A percentile compares a stretch with the other conserved stretches of the same genome.
These are phyloP conservation scores for Sesamia nonagrioides DNA, from an alignment of 1,140 invertebrate species.

Conservation along the genomic window DNA sequence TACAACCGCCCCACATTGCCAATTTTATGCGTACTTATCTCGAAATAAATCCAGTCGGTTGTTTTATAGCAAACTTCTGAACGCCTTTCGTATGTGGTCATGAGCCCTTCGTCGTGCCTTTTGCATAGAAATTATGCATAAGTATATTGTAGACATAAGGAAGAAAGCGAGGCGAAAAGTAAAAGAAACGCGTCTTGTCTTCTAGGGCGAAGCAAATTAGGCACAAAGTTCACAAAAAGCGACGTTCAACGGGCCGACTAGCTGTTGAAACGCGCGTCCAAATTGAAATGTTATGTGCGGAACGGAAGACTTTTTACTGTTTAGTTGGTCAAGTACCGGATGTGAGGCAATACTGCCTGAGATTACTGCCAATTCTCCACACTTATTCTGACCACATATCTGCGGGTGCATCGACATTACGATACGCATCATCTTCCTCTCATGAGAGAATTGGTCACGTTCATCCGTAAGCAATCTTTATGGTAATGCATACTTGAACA, in stretches of 20 bases:
- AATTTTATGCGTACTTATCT: conserved; percentile 30
- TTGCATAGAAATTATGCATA: conserved; percentile 16
- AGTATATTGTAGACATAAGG: conserved; percentile 29
- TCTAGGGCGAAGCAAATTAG: conserved; percentile 75
- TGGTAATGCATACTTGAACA: conserved; percentile 42
- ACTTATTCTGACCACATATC: conserved; percentile 53
- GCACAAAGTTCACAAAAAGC: conserved; percentile 80
- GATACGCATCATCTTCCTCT: conserved; percentile 55
- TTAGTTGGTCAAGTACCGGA: conserved; percentile 78
- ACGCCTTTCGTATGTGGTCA: background rate
- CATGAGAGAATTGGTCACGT: conserved; percentile 58
- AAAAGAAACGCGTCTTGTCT: conserved; percentile 53
- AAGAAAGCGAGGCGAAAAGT: conserved; percentile 49
- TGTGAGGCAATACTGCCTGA: conserved; percentile 65
- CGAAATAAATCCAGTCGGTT: conserved; percentile 19
- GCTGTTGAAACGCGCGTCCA: conserved; percentile 59
- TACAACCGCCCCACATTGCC: conserved; percentile 36
- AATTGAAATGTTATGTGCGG: conserved; percentile 81
- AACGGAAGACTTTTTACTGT: conserved; percentile 79
- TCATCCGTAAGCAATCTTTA: conserved; percentile 49
- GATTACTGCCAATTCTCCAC: conserved; percentile 52
- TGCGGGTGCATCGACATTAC: conserved; percentile 43
- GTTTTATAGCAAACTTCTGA: background rate
- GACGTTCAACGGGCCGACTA: conserved; percentile 41
- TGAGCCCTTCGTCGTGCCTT: background rate